These are phyloP conservation scores for Brachionus paranguensis DNA, from an alignment of 1,140 invertebrate species.

Conservation along the genomic window DNA sequence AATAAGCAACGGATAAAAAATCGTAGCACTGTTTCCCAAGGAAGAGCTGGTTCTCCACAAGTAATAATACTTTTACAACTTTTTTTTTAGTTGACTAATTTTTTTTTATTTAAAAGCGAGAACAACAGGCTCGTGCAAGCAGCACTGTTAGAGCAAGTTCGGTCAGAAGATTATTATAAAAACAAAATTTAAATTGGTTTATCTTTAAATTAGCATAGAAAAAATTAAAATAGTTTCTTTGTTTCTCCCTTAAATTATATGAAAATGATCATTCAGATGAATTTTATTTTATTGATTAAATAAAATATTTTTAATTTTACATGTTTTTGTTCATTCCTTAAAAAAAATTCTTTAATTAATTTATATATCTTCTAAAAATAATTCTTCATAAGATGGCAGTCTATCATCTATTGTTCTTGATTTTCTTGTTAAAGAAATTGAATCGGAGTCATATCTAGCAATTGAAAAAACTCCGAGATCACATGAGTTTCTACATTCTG, in stretches of 20 bases:
- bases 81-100: not conserved
- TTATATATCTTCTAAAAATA: not conserved
- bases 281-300: not conserved
- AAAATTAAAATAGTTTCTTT: not conserved
- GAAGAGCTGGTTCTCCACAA: not conserved
- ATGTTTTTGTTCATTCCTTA: not conserved
- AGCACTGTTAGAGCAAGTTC: not conserved
- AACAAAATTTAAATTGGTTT: not conserved
- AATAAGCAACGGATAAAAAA: conserved; percentile 93
- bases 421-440: not conserved
- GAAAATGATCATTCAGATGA: not conserved
- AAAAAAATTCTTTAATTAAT: not conserved
- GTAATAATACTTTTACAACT: not conserved
- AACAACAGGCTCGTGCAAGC: not conserved
- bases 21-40: conserved; percentile 64
- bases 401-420: not conserved
- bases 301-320: not conserved
- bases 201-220: not conserved
- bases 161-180: not conserved
- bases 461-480: not conserved
- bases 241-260: not conserved
- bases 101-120: not conserved
- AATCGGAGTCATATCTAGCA: not conserved
- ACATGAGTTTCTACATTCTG: not conserved
- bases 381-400: not conserved